Evolutionary conservation across 2,113 vertebrate genomes (phyloP).

Genomic region (Sclerurus mexicanus): DNA sequence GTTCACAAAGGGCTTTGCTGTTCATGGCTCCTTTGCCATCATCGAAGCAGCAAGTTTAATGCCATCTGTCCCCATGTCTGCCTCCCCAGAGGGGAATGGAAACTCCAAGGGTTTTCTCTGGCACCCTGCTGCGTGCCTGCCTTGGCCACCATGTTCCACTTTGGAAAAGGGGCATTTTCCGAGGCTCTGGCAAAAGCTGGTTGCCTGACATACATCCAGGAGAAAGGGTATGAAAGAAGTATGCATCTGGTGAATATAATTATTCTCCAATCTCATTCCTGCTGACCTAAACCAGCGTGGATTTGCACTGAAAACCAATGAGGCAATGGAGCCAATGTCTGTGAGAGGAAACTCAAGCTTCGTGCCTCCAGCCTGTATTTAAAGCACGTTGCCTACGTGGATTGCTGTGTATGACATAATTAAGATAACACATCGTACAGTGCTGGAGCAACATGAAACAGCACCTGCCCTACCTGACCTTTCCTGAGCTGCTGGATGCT

Average conservation of each 20-base stretch:
- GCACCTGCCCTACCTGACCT: neutral
- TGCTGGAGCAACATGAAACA: neutral
- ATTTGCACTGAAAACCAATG: neutral
- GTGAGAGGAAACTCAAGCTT: neutral
- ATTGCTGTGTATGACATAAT: neutral
- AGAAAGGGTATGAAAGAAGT: neutral
- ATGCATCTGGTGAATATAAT: neutral
- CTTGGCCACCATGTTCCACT: neutral
- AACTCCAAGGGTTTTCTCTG: neutral
- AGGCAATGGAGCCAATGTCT: neutral
- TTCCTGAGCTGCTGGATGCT: neutral
- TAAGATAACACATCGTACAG: neutral
- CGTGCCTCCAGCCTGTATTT: neutral
- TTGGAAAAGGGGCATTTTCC: neutral
- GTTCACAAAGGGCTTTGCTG: neutral
- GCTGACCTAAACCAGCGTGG: neutral
- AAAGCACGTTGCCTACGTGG: neutral
- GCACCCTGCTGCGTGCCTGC: neutral
- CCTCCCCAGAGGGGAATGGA: neutral
- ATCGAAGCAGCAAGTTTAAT: neutral
- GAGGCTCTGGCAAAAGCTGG: neutral
- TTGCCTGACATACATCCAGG: neutral
- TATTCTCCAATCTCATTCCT: neutral
- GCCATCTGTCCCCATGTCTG: neutral
- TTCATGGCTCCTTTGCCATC: neutral